Percentiles rank a stretch among this genome's conserved stretches.
These are phyloP conservation scores for Gnatocerus cornutus DNA, from an alignment of 2,888 invertebrate genomes.

Conservation along the genomic window DNA sequence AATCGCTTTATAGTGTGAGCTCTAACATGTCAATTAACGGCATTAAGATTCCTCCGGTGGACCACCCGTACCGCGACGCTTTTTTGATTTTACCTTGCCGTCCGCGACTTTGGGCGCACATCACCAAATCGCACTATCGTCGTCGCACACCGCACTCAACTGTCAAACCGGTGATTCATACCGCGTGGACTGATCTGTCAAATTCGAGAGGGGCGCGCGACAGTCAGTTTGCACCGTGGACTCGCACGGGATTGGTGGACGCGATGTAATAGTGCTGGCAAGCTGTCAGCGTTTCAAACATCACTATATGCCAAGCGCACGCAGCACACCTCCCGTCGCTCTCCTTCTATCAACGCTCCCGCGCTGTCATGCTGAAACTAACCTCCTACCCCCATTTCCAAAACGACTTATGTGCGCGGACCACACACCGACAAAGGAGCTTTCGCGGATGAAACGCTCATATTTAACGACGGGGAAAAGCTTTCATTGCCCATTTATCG, in stretches of 20 bases:
- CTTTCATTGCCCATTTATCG: too few relatives aligned
- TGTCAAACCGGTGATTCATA: slow-evolving; percentile 48
- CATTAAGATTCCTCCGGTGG: slow-evolving; percentile 62
- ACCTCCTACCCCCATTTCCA: slow-evolving; percentile 67
- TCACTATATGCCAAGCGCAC: slow-evolving; percentile 71
- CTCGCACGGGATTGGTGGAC: slow-evolving; percentile 69
- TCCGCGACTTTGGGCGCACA: slow-evolving; percentile 20
- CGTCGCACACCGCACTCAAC: slow-evolving; percentile 30
- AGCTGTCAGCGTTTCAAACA: slow-evolving; percentile 73
- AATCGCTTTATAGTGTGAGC: slow-evolving; percentile 57
- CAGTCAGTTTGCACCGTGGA: slow-evolving; percentile 70
- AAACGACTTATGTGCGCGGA: slow-evolving; percentile 65
- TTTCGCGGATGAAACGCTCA: too few relatives aligned
- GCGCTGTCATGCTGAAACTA: slow-evolving; percentile 65
- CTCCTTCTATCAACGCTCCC: slow-evolving; percentile 59
- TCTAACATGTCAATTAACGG: slow-evolving; percentile 69
- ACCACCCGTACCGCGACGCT: slow-evolving; percentile 58
- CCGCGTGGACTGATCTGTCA: slow-evolving; percentile 65
- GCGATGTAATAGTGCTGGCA: slow-evolving; percentile 71
- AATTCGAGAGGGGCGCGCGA: slow-evolving; percentile 64
- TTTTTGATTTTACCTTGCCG: slow-evolving; percentile 24
- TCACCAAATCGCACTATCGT: slow-evolving; percentile 33
- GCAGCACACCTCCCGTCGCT: slow-evolving; percentile 65
- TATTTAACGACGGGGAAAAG: too few relatives aligned
- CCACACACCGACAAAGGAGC: slow-evolving; percentile 57